These are phyloP conservation scores for Blennius ocellaris DNA, from an alignment of 2,113 vertebrate species.

Conservation along the genomic window DNA sequence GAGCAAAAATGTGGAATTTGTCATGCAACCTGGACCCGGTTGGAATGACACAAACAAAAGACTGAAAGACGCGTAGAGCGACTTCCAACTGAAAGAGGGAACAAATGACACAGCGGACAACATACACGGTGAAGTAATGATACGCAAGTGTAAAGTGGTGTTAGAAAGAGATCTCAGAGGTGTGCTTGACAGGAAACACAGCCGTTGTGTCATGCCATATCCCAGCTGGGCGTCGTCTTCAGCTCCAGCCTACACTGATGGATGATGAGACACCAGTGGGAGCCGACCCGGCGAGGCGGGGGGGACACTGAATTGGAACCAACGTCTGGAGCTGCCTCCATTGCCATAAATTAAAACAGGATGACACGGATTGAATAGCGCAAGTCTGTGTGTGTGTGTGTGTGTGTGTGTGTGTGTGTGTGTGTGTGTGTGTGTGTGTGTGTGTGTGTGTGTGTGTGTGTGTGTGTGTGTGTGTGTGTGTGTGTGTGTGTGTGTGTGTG, in stretches of 20 bases:
- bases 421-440: too few species aligned
- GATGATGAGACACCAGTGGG: slow-evolving; percentile 78
- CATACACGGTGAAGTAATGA: slow-evolving; percentile 39
- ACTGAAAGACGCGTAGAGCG: not conserved
- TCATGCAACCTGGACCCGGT: not conserved
- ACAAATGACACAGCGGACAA: slow-evolving; percentile 24
- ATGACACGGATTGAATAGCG: slow-evolving; percentile 74
- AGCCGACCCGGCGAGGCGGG: slow-evolving; percentile 47
- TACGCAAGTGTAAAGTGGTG: slow-evolving; percentile 41
- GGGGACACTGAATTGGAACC: slow-evolving; percentile 70
- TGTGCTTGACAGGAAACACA: slow-evolving; percentile 80
- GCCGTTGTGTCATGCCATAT: slow-evolving; percentile 69
- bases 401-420: slow-evolving; percentile 13
- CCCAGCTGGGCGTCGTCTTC: slow-evolving; percentile 67
- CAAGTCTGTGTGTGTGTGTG: slow-evolving; percentile 19
- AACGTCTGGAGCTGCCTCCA: slow-evolving; percentile 69
- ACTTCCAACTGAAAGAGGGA: slow-evolving; percentile 10
- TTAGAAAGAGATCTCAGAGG: slow-evolving; percentile 58
- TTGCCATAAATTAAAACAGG: slow-evolving; percentile 80
- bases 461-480: slow-evolving; percentile 11
- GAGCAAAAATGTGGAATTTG: not conserved
- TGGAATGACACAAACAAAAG: slow-evolving; percentile 10
- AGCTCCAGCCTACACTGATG: slow-evolving; percentile 73
- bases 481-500: slow-evolving; percentile 15
- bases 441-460: slow-evolving; percentile 16